A percentile compares a stretch with the other conserved stretches of the same genome.
phyloP scores from a whole-genome alignment of 2,888 invertebrate species.

The Thecocarcelia acutangulata region DNA sequence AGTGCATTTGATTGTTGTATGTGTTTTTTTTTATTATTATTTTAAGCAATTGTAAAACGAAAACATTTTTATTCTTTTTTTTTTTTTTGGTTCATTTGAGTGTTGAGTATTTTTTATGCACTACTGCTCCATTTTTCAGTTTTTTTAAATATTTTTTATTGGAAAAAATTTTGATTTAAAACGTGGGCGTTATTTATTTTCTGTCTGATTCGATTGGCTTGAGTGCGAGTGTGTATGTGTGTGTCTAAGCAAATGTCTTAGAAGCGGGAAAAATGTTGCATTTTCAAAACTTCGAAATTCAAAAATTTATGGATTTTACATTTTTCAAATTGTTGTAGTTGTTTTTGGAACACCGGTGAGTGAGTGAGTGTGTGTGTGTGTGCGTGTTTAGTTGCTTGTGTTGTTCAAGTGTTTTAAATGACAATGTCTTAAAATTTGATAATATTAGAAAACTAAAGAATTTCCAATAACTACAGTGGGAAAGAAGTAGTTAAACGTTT shows the following conservation, averaged over 20 bases:
- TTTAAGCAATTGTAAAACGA: constrained; percentile 41
- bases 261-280: constrained; percentile 45
- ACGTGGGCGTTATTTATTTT: constrained; percentile 58
- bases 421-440: constrained; percentile 57
- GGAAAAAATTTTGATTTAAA: constrained; percentile 39
- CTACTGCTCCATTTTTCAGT: constrained; percentile 57
- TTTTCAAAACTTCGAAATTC: constrained; percentile 52
- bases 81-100: constrained; percentile 24
- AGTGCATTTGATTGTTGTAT: constrained; percentile 24
- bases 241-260: background rate
- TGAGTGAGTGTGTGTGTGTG: background rate
- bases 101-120: constrained; percentile 32
- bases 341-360: constrained; percentile 35
- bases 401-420: constrained; percentile 20
- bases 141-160: constrained; percentile 32
- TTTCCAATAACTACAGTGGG: constrained; percentile 46
- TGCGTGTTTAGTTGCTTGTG: constrained; percentile 15
- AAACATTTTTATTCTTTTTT: constrained; percentile 36
- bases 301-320: constrained; percentile 48
- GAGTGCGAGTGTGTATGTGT: constrained; percentile 5
- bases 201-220: constrained; percentile 38
- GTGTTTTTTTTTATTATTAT: constrained; percentile 26
- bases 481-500: background rate
- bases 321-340: constrained; percentile 14
- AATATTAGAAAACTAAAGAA: constrained; percentile 43